phyloP scores from a whole-genome alignment of 2,888 invertebrate genomes.

The Drosophila percnosoma region DNA sequence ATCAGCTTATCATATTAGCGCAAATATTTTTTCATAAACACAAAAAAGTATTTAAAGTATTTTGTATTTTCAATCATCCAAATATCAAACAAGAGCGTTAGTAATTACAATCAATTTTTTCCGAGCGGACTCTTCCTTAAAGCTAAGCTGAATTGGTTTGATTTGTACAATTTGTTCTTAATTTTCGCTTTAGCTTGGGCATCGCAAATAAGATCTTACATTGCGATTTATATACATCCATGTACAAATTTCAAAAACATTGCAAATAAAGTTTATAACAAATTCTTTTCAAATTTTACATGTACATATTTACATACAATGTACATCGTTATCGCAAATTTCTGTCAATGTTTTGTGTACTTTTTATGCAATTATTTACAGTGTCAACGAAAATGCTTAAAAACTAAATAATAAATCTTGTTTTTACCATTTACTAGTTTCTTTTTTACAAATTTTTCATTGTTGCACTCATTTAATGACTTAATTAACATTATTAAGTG shows the following conservation, averaged over 20 bases:
- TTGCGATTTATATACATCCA: constrained; percentile 19
- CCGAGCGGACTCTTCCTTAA: background rate
- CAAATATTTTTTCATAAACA: background rate
- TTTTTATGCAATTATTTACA: constrained; percentile 80
- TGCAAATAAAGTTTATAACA: constrained; percentile 46
- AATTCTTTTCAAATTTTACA: constrained; percentile 34
- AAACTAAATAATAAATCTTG: constrained; percentile 77
- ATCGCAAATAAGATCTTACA: constrained; percentile 7
- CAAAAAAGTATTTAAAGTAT: background rate
- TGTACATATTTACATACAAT: constrained; percentile 40
- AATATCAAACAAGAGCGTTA: background rate
- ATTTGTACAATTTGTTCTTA: constrained; percentile 11
- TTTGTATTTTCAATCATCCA: constrained; percentile 10
- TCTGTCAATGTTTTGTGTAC: constrained; percentile 33
- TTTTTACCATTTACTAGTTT: constrained; percentile 51
- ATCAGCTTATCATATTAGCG: background rate
- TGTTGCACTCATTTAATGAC: constrained; percentile 52
- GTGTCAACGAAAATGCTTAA: constrained; percentile 81
- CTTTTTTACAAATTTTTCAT: constrained; percentile 45
- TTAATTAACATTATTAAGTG: constrained; percentile 54
- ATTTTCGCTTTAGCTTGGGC: background rate
- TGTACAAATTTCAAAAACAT: constrained; percentile 41
- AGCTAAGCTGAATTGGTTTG: background rate
- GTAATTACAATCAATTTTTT: background rate
- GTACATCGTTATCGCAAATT: constrained; percentile 24